Evolutionary conservation across 2,113 vertebrate species (phyloP), one percentile per base, ranked within the genome.

Genomic region (Apodemus sylvaticus): DNA sequence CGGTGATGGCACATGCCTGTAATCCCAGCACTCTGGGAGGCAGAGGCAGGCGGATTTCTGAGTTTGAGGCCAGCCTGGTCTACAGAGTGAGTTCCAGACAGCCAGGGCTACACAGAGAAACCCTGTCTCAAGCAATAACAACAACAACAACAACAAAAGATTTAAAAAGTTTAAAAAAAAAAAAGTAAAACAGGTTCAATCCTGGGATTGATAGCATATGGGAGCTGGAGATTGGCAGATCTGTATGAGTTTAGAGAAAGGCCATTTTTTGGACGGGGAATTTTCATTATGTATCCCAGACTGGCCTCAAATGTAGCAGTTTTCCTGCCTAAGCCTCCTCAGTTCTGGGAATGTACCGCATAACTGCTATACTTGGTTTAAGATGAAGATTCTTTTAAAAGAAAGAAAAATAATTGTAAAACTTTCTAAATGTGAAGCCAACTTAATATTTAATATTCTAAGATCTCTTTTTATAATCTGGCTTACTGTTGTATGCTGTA

Each of bases 401-500:
- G 11, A 64, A 87, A 55, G 55, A 45, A 10, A 66, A 17, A 34
- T 29, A 4, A 48, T 89, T 64, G 24, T 85, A 81, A 64, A 94
- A 91, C 31, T 76, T 94, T n/a, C 55, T 19, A 55, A 74, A 22
- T 48, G n/a, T 91, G 24, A 51, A 22, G 58, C 39, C 95, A 81
- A 42, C 82, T 89, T 89, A 93, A 93, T 60, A 89, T 81, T 96
- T 91, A 70, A 86, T 88, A 78, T 42, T 89, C 0, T 42, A 97
- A 94, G 34, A 85, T 93, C 77, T 95, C 26, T 71, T 93, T 95
- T 90, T 24, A 26, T 55, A 86, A 82, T 91, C 51, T 95, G 53
- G 3, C 31, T 96, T 95, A 92, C 36, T 68, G 14, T 95, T 97
- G 48, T 53, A 94, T 97, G 91, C 55, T 91, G 7, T 71, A 22